These are phyloP conservation scores for Clamator glandarius DNA, from an alignment of 2,797 vertebrate species.

Conservation along the genomic window DNA sequence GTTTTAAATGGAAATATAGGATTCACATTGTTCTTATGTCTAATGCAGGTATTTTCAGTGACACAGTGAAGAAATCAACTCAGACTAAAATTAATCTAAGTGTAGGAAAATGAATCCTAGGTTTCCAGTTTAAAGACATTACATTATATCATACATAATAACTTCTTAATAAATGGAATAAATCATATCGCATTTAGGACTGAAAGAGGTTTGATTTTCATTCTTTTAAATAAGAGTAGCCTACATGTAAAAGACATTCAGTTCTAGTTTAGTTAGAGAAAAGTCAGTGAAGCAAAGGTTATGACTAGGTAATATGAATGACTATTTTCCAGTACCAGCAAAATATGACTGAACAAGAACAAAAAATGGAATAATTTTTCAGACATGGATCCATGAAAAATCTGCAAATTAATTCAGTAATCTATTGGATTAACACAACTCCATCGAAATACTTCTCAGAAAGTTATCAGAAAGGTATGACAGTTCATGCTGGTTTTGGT, in stretches of 20 bases:
- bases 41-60: neutral
- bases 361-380: neutral
- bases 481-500: slow-evolving; percentile 14
- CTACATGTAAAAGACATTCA: neutral
- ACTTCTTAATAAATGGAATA: neutral
- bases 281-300: neutral
- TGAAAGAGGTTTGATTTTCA: neutral
- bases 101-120: neutral
- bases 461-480: neutral
- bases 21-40: neutral
- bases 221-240: neutral
- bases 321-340: neutral
- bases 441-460: slow-evolving; percentile 13
- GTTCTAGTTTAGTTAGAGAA: neutral
- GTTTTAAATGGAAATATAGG: neutral
- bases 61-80: neutral
- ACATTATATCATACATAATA: neutral
- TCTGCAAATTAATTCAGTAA: neutral
- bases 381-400: neutral
- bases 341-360: neutral
- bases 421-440: neutral
- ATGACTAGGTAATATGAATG: neutral
- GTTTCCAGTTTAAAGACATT: neutral
- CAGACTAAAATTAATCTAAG: neutral
- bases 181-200: neutral